Percentiles rank a stretch among this genome's conserved stretches.
phyloP scores from a whole-genome alignment of 2,113 vertebrate genomes.

The Thalassarche chlororhynchos region DNA sequence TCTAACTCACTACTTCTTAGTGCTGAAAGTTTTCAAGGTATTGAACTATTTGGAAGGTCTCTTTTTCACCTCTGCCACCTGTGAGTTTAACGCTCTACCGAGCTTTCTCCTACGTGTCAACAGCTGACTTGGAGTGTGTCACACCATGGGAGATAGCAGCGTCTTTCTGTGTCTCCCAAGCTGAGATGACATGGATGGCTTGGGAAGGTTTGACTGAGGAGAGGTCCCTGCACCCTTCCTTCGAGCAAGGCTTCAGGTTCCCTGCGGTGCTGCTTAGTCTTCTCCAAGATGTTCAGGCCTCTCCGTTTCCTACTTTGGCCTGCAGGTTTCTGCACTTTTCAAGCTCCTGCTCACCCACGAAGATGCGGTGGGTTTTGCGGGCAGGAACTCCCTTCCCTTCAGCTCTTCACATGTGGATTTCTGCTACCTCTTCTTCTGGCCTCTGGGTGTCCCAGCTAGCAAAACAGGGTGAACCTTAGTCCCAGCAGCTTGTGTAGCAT shows the following conservation, averaged over 20 bases:
- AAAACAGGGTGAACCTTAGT: background rate
- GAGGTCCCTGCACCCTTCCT: background rate
- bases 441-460: background rate
- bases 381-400: background rate
- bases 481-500: background rate
- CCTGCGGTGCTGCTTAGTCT: background rate
- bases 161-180: background rate
- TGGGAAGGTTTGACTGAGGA: background rate
- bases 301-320: background rate
- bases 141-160: accelerated
- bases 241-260: background rate
- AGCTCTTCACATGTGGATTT: background rate
- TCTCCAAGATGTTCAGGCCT: background rate
- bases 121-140: background rate
- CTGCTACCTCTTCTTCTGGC: background rate
- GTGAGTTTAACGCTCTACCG: background rate
- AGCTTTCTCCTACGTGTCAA: background rate
- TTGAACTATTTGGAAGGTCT: background rate
- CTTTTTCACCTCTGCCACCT: background rate
- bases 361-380: background rate
- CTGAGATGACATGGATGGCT: background rate
- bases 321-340: background rate
- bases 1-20: background rate
- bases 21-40: background rate
- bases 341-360: background rate